Base-by-base conservation (phyloP, 1,140 invertebrate species). In the honey bee (Apis mellifera) region DNA sequence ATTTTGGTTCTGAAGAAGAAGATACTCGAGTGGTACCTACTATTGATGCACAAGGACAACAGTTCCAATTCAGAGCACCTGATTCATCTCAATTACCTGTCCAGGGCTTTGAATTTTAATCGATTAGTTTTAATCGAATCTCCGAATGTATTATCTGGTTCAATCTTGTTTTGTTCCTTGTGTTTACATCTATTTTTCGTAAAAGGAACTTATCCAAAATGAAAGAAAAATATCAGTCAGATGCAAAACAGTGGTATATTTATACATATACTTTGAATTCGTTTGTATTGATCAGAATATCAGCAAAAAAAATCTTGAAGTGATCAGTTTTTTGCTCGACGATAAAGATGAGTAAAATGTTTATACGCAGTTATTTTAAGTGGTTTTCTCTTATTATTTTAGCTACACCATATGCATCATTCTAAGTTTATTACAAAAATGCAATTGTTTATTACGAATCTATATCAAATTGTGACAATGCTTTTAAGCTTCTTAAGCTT, bases 1-100 rank as follows among this genome's bases (percentile, higher is more conserved):
- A 97, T 94, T 99, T 99, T 93, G 96, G 97, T 15, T 96, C 96
- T 8, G 98, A 99, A 90, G 97, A 98, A 93, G 98, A 99, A 89
- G 97, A 98, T 90, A 95, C 97, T 52, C 96, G 96, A 69, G 95
- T 98, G 19, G 97, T 97, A 42, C 98, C 98, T 0, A 94, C 95
- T 57, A 96, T 97, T 19, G 97, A 98, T 85, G 95, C 96, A 32
- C 95, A 96, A 85, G 96, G 96, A 78, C 96, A 97, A 90, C 96
- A 98, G 91, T 97, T 96, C 89, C 95, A 97, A 83, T 98, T 98
- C 86, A 95, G 94, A 89, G 91, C 96, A 9, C 96, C 97, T 87
- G 96, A 97, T 86, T 95, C 96, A 81, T 89, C 93, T 79, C 92
- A 94, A 68, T 95, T 97, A 89, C 96, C 97, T 21, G 96, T 96